Evolutionary conservation across 2,888 invertebrate species (phyloP).

Genomic region (Tetheella fluctuosa): DNA sequence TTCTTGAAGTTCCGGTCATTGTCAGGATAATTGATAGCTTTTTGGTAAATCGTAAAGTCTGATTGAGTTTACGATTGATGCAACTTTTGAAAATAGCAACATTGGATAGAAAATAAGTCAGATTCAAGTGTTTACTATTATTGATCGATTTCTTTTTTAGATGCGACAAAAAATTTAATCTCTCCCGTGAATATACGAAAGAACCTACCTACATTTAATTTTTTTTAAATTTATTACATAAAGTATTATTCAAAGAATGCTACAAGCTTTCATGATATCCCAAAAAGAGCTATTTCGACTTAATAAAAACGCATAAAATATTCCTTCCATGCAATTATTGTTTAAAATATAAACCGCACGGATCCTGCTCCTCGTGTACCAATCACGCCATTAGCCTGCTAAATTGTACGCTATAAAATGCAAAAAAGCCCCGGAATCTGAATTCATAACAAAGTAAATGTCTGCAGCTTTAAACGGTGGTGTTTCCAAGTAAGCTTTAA

Average conservation of each 20-base stretch:
- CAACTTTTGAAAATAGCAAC: constrained; percentile 21
- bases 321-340: constrained; percentile 39
- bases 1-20: constrained; percentile 77
- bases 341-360: constrained; percentile 52
- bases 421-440: constrained; percentile 61
- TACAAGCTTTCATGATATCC: constrained; percentile 14
- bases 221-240: too few relatives aligned
- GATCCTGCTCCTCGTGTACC: constrained; percentile 51
- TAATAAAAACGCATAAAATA: not conserved
- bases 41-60: constrained; percentile 34
- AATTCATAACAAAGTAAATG: constrained; percentile 18
- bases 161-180: not conserved
- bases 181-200: not conserved
- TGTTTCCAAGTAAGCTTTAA: constrained; percentile 12
- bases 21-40: constrained; percentile 65
- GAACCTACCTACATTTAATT: too few relatives aligned
- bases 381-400: constrained; percentile 62
- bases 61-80: constrained; percentile 37
- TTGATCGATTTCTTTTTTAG: not conserved
- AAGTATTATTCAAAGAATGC: not conserved
- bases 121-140: not conserved
- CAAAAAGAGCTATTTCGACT: constrained; percentile 23
- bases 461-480: constrained; percentile 2
- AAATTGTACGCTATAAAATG: constrained; percentile 72
- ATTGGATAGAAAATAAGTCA: not conserved